These are phyloP conservation scores for Trachelipus rathkii DNA, from an alignment of 1,140 invertebrate species.

Conservation along the genomic window DNA sequence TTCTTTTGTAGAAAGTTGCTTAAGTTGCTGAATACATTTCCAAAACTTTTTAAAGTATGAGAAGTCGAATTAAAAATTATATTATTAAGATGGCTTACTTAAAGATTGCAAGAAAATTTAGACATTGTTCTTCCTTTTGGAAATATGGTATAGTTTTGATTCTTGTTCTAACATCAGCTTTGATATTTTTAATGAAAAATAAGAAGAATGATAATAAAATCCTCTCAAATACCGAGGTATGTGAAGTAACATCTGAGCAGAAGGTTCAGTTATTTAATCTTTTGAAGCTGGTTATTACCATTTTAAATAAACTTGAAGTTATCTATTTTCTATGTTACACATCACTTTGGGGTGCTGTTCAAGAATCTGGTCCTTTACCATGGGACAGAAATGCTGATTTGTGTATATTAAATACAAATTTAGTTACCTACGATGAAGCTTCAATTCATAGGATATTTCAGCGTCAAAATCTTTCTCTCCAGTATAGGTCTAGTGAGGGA, in stretches of 20 bases:
- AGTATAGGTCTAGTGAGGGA: slow-evolving; percentile 53
- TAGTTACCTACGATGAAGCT: slow-evolving; percentile 51
- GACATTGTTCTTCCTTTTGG: neutral
- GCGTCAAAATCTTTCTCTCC: slow-evolving; percentile 48
- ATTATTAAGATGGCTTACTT: neutral
- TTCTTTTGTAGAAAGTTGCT: too few species aligned
- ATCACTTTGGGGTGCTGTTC: slow-evolving; percentile 56
- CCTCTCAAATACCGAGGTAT: neutral
- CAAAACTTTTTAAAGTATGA: neutral
- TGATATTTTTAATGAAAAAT: neutral
- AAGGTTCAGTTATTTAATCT: neutral
- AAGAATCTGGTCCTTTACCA: slow-evolving; percentile 51
- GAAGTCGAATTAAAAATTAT: neutral
- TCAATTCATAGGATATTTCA: slow-evolving; percentile 51
- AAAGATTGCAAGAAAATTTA: neutral
- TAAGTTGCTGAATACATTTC: neutral
- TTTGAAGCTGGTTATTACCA: neutral
- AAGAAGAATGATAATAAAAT: neutral
- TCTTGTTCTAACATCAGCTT: neutral
- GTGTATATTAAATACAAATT: slow-evolving; percentile 53
- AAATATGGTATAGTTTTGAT: neutral
- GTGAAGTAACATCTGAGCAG: neutral
- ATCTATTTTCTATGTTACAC: slow-evolving; percentile 56
- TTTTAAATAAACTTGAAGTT: slow-evolving; percentile 29
- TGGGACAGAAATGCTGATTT: slow-evolving; percentile 55